Evolutionary conservation across 2,888 invertebrate genomes (phyloP).

Genomic region (Rosalia funebris): DNA sequence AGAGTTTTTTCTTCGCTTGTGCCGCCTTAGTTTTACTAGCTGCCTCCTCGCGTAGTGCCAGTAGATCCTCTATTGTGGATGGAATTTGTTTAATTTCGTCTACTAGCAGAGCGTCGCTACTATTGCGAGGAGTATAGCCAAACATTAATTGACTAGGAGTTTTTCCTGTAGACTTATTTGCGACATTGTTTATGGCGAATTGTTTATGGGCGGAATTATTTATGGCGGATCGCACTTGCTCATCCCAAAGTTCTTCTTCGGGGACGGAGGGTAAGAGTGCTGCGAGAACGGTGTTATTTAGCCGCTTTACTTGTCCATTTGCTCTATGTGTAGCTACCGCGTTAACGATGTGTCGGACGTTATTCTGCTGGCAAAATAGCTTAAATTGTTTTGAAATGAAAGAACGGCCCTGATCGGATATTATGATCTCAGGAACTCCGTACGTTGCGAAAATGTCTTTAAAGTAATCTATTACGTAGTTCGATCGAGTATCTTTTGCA

Average conservation of each 20-base stretch:
- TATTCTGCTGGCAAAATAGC: slow-evolving; percentile 50
- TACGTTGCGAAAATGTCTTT: slow-evolving; percentile 25
- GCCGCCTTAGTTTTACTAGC: slow-evolving; percentile 1
- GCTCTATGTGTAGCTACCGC: slow-evolving; percentile 32
- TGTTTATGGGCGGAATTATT: too few relatives aligned
- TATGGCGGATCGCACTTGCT: slow-evolving; percentile 49
- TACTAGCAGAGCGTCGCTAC: slow-evolving; percentile 25
- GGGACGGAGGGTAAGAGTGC: slow-evolving; percentile 44
- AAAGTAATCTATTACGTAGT: slow-evolving; percentile 33
- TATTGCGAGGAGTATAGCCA: slow-evolving; percentile 34
- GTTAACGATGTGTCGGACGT: slow-evolving; percentile 49
- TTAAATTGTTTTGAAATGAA: slow-evolving; percentile 6
- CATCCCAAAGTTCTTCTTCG: slow-evolving; percentile 55
- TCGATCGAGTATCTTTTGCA: slow-evolving; percentile 34
- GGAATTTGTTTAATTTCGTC: slow-evolving; percentile 36
- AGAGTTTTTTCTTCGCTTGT: slow-evolving; percentile 31
- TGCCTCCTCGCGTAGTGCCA: slow-evolving; percentile 5
- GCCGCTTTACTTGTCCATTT: slow-evolving; percentile 57
- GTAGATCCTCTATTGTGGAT: slow-evolving; percentile 28
- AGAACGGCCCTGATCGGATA: slow-evolving; percentile 11
- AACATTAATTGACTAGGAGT: slow-evolving; percentile 39
- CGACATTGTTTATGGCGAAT: slow-evolving; percentile 50
- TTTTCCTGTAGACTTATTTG: slow-evolving; percentile 29
- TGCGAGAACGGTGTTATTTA: slow-evolving; percentile 50
- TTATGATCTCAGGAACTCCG: slow-evolving; percentile 36